Base-by-base conservation (phyloP, 2,888 invertebrate species). In the Leptopilina myrica region DNA sequence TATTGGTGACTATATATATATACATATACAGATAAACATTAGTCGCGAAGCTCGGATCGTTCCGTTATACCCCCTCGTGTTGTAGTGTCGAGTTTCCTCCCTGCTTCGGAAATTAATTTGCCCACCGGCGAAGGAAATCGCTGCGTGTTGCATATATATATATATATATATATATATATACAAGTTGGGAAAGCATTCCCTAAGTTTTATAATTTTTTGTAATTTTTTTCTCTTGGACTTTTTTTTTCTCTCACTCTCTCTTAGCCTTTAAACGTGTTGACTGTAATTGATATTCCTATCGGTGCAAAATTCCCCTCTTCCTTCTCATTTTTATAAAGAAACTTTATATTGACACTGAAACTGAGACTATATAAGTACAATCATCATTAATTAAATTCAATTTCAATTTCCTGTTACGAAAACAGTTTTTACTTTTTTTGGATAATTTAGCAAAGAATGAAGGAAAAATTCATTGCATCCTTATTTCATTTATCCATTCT, bases 341-440 rank as follows among this genome's bases (percentile, higher is more conserved):
- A 84, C 85, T 86, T 86, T 85, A 86, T 86, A 86, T 85, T 85
- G 85, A 84, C 85, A 86, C 84, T 85, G 85, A 86, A 86, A 81
- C 82, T 82, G 82, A 78, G 80, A 6, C 26, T 6, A 49, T 20
- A 7, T 7, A 14, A 26, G 20, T 49, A 65, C 12, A 65, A 43
- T 66, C 14, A 65, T 40, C 14, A 43, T n/a, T 15, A 49, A 49
- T 49, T 46, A 46, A 59, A 59, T 59, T 59, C 33, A 33, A 33
- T 33, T 33, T 33, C 33, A 33, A 33, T 33, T 33, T 33, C 33
- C 33, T 33, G 33, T 33, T 33, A 33, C 33, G 33, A 33, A 33
- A 33, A 33, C 33, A 33, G 33, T 33, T 33, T 33, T 33, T 33
- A 33, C 5, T 33, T 33, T 33, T 26, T 33, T 5, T 33, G 3